These are phyloP conservation scores for Ptilonorhynchus violaceus DNA, from an alignment of 2,113 vertebrate genomes.

Conservation along the genomic window DNA sequence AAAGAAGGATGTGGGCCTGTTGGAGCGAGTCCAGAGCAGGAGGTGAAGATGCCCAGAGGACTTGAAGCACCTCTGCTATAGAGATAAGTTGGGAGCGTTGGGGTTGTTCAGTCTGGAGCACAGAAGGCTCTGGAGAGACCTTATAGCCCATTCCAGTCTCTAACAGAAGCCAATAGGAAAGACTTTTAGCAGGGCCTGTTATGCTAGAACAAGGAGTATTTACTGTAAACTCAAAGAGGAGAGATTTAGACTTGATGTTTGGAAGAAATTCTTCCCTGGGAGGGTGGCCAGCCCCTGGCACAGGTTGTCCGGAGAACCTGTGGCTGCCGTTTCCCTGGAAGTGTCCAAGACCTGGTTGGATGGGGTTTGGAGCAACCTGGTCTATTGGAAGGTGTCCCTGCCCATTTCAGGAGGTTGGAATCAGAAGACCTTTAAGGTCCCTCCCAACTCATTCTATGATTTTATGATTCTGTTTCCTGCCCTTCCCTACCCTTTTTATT, in stretches of 20 bases:
- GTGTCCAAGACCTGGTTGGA: neutral
- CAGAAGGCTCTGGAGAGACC: neutral
- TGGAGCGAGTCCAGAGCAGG: neutral
- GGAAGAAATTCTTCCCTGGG: neutral
- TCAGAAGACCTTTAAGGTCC: neutral
- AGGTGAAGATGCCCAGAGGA: neutral
- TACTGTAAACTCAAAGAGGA: neutral
- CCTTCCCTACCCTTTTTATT: neutral
- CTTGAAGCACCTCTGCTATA: neutral
- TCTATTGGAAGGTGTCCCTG: fast-evolving
- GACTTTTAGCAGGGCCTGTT: neutral
- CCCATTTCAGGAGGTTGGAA: neutral
- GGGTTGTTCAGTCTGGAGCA: neutral
- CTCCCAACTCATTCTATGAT: neutral
- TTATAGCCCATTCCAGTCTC: neutral
- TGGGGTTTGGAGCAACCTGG: fast-evolving
- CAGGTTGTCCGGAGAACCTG: neutral
- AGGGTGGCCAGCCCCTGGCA: fast-evolving
- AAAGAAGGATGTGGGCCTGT: neutral
- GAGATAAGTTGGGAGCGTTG: neutral
- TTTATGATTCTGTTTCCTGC: neutral
- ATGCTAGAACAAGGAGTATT: neutral
- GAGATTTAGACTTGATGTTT: neutral
- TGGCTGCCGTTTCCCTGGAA: neutral
- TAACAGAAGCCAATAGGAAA: neutral